A percentile compares a stretch with the other conserved stretches of the same genome.
Evolutionary conservation across 1,140 invertebrate genomes (phyloP).

Genomic region (Atopsyche davidsoni): DNA sequence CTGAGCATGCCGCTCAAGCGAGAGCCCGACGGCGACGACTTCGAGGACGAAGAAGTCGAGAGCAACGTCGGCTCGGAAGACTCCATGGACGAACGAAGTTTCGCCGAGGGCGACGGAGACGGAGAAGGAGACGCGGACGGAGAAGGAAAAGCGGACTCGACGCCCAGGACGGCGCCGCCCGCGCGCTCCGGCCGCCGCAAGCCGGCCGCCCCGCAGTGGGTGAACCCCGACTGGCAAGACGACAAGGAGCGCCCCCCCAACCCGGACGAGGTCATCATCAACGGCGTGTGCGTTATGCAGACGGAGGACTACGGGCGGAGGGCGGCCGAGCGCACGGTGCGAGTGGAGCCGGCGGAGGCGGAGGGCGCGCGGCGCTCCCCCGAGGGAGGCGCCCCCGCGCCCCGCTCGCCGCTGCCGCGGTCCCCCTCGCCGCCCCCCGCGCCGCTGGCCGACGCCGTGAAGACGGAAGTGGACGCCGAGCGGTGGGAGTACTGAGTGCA

Average conservation of each 20-base stretch:
- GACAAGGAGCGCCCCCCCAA: conserved; percentile 51
- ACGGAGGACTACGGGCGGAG: conserved; percentile 63
- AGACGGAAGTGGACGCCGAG: conserved; percentile 44
- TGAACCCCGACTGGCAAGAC: conserved; percentile 88
- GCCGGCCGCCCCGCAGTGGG: conserved; percentile 93
- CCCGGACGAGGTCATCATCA: conserved; percentile 78
- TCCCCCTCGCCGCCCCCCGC: conserved; percentile 25
- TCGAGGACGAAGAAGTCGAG: conserved; percentile 66
- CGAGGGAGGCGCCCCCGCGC: conserved; percentile 49
- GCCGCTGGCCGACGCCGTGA: conserved; percentile 38
- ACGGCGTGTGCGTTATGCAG: conserved; percentile 87
- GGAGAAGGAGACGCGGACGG: conserved; percentile 53
- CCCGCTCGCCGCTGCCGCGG: conserved; percentile 29
- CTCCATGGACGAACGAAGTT: conserved; percentile 50
- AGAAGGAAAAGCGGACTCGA: conserved; percentile 42
- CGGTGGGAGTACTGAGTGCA: conserved; percentile 43
- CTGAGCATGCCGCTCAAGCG: conserved; percentile 74
- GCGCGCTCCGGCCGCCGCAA: conserved; percentile 70
- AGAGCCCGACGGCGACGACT: conserved; percentile 67
- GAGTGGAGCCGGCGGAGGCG: conserved; percentile 65
- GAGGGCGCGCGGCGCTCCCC: conserved; percentile 50
- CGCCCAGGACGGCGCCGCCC: conserved; percentile 47
- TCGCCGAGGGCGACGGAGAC: conserved; percentile 44
- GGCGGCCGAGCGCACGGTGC: conserved; percentile 60
- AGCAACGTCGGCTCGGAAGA: conserved; percentile 75